Conservation (phyloP, 2,797 vertebrate species). For the Pelochelys cantorii region DNA sequence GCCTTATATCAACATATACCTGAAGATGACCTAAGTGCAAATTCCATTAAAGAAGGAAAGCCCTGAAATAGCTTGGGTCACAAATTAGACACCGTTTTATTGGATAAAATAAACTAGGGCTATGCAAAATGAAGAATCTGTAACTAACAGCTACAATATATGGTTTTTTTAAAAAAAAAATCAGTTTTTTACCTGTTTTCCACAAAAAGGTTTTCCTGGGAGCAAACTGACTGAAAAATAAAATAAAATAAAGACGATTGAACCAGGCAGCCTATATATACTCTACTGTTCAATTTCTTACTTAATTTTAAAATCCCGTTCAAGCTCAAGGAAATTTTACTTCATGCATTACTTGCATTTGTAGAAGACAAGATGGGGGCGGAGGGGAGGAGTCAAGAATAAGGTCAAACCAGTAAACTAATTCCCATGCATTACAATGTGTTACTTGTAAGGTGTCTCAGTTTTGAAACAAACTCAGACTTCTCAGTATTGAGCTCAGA, state of each 20-base stretch:
- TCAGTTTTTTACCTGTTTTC: constrained; percentile 91
- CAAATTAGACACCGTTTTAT: neutral
- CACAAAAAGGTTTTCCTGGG: constrained; percentile 90
- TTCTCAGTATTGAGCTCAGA: constrained; percentile 10
- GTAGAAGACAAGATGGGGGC: constrained; percentile 56
- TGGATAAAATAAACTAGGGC: constrained; percentile 9
- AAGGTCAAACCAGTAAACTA: constrained; percentile 64
- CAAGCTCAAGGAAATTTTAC: constrained; percentile 69
- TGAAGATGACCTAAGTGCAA: neutral
- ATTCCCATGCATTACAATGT: constrained; percentile 64
- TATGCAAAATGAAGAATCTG: constrained; percentile 28
- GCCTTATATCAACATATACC: neutral
- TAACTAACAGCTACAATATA: constrained; percentile 35
- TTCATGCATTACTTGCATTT: constrained; percentile 70
- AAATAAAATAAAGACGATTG: constrained; percentile 69
- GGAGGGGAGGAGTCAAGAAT: too few relatives aligned
- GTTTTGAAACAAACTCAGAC: constrained; percentile 51
- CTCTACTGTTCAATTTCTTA: constrained; percentile 68
- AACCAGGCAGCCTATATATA: constrained; percentile 78
- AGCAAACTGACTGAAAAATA: constrained; percentile 88
- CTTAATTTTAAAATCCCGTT: constrained; percentile 70
- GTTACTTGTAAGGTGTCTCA: constrained; percentile 38
- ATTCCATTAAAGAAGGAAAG: neutral
- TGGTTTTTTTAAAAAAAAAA: constrained; percentile 35
- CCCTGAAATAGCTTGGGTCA: neutral